These are phyloP conservation scores for Solea solea DNA, from an alignment of 2,113 vertebrate species.

Conservation along the genomic window DNA sequence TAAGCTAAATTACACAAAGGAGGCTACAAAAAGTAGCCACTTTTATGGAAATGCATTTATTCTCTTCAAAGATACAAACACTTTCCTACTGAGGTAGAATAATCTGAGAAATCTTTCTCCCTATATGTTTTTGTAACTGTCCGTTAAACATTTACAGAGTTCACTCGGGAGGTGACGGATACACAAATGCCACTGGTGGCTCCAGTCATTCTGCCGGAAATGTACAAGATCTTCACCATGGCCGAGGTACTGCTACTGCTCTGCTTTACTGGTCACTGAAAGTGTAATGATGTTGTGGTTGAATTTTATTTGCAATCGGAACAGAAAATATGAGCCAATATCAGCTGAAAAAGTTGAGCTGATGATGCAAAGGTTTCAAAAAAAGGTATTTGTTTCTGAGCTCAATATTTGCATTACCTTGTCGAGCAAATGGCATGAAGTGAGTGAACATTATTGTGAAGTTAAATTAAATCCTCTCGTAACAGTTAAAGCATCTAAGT, in stretches of 20 bases:
- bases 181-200: conserved; percentile 98
- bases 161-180: conserved; percentile 97
- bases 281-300: not conserved
- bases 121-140: not conserved
- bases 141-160: conserved; percentile 80
- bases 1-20: no score
- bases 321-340: not conserved
- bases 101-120: not conserved
- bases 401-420: no score
- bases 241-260: conserved; percentile 85
- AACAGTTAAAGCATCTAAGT: no score
- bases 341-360: not conserved
- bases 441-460: no score
- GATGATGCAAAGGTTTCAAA: not conserved
- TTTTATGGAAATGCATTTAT: no score
- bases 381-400: not conserved
- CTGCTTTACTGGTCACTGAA: not conserved
- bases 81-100: no score
- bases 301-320: not conserved
- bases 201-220: conserved; percentile 97
- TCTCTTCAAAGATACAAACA: no score
- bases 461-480: no score
- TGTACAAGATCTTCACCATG: conserved; percentile 99
- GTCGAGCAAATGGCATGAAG: no score
- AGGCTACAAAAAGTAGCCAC: no score